Conservation (phyloP, 2,113 vertebrate genomes). For the Saimiri boliviensis region DNA sequence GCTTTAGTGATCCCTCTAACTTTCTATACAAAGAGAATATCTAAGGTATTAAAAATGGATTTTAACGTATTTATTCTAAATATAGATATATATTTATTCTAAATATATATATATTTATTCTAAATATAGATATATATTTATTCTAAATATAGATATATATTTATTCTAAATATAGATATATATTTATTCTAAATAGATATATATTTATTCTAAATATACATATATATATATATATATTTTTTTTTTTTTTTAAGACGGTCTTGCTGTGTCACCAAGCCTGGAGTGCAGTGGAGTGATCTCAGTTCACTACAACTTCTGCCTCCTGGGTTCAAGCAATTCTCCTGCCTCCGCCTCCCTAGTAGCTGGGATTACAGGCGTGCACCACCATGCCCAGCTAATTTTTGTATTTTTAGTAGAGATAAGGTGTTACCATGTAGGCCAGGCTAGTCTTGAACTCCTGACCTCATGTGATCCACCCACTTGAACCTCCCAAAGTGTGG, state of each 20-base stretch:
- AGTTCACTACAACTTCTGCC: neutral
- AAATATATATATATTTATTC: neutral
- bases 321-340: neutral
- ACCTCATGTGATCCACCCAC: neutral
- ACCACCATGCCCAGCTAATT: neutral
- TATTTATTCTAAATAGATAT: neutral
- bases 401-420: neutral
- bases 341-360: neutral
- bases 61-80: neutral
- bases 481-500: neutral
- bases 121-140: neutral
- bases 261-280: neutral
- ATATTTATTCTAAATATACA: neutral
- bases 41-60: neutral
- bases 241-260: too few relatives aligned
- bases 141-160: neutral
- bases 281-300: neutral
- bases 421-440: neutral
- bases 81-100: neutral
- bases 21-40: neutral
- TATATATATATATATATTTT: too few relatives aligned
- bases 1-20: neutral
- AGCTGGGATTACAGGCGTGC: neutral
- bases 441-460: neutral
- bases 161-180: neutral